phyloP scores from a whole-genome alignment of 2,797 vertebrate species.

The Mionectes olivaceus region DNA sequence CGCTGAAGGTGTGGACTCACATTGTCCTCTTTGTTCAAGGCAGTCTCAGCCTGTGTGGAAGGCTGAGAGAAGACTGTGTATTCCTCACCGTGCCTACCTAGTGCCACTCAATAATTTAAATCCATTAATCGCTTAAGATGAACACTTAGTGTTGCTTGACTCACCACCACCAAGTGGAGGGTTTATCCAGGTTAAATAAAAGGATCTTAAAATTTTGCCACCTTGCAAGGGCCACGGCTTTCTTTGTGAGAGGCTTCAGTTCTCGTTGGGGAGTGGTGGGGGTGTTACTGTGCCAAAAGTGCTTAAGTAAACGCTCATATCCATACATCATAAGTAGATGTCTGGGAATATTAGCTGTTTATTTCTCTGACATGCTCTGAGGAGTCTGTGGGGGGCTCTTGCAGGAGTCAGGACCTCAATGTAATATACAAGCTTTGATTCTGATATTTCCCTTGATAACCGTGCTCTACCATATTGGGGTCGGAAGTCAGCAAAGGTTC shows the following conservation, averaged over 20 bases:
- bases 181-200: neutral
- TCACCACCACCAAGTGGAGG: neutral
- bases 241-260: neutral
- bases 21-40: neutral
- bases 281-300: neutral
- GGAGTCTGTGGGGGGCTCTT: constrained; percentile 76
- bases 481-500: constrained; percentile 87
- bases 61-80: neutral
- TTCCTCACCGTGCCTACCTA: neutral
- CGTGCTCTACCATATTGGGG: constrained; percentile 79
- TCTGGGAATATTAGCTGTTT: constrained; percentile 75
- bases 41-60: neutral
- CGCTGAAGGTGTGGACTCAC: neutral
- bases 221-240: neutral
- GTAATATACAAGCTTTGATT: constrained; percentile 82
- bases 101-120: constrained; percentile 55
- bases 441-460: constrained; percentile 84
- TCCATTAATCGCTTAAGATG: constrained; percentile 47
- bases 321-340: constrained; percentile 41
- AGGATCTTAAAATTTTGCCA: neutral
- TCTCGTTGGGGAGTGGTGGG: neutral
- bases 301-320: constrained; percentile 48
- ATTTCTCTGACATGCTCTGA: constrained; percentile 75
- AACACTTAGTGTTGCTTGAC: neutral
- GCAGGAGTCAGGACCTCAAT: constrained; percentile 78